Conservation (phyloP, 2,797 vertebrate genomes). For the Acanthurus lineatus region DNA sequence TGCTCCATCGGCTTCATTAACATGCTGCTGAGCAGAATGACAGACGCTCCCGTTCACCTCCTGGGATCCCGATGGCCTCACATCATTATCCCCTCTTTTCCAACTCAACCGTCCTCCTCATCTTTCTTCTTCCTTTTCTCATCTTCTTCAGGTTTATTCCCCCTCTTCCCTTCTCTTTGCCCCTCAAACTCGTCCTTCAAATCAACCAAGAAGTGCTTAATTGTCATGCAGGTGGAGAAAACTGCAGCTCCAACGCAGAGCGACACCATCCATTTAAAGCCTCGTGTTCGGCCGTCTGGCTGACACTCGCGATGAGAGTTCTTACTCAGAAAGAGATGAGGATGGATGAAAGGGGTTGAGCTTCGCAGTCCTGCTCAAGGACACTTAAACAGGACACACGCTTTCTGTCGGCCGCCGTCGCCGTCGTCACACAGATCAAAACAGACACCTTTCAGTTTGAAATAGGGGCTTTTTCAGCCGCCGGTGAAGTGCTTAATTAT, state of each 20-base stretch:
- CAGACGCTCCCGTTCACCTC: constrained; percentile 46
- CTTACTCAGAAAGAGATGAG: constrained; percentile 9
- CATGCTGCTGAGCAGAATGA: constrained; percentile 53
- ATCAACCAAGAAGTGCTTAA: constrained; percentile 38
- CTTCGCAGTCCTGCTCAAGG: constrained; percentile 34
- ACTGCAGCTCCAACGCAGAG: neutral
- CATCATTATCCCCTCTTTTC: constrained; percentile 33
- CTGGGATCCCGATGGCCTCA: constrained; percentile 50
- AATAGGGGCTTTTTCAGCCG: constrained; percentile 4
- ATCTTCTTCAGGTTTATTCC: constrained; percentile 16
- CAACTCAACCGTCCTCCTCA: constrained; percentile 28
- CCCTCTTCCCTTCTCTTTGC: constrained; percentile 9
- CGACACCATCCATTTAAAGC: constrained; percentile 30
- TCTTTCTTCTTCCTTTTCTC: constrained; percentile 8
- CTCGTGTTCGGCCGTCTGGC: constrained; percentile 30
- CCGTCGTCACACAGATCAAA: constrained; percentile 38
- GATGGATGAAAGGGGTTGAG: constrained; percentile 23
- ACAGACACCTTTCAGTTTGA: constrained; percentile 15
- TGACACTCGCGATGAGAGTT: constrained; percentile 21
- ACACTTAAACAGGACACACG: constrained; percentile 26
- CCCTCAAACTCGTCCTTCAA: constrained; percentile 49
- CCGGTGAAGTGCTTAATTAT: constrained; percentile 49
- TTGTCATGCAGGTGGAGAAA: constrained; percentile 52
- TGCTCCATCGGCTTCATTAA: constrained; percentile 54
- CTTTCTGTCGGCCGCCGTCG: neutral